Evolutionary conservation across 2,797 vertebrate genomes (phyloP).

Genomic region (Chelmon rostratus): DNA sequence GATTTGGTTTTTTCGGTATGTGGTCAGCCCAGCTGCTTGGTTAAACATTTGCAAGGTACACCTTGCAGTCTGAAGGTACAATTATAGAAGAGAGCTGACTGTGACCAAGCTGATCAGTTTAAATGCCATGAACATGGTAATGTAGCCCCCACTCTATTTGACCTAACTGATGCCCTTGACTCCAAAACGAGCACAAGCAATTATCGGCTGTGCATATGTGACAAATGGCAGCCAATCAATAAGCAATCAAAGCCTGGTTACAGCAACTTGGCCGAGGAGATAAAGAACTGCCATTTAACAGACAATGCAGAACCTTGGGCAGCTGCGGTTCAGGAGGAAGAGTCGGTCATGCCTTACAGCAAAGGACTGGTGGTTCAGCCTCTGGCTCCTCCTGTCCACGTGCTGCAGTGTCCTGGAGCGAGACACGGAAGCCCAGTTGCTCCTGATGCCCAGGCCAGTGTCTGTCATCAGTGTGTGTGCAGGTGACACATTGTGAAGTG

Average conservation of each 20-base stretch:
- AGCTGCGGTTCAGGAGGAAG: neutral
- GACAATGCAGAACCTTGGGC: neutral
- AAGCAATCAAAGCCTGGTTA: constrained; percentile 30
- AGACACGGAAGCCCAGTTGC: neutral
- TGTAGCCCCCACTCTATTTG: neutral
- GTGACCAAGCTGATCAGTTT: constrained; percentile 18
- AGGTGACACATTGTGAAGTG: neutral
- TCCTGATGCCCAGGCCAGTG: neutral
- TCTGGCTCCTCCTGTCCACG: neutral
- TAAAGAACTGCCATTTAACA: constrained; percentile 1
- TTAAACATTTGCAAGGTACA: constrained; percentile 10
- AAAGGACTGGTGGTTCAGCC: neutral
- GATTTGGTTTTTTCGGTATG: constrained; percentile 3
- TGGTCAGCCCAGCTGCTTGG: neutral
- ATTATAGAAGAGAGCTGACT: neutral
- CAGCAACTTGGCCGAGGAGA: neutral
- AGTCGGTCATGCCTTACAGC: neutral
- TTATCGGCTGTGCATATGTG: constrained; percentile 29
- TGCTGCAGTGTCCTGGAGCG: neutral
- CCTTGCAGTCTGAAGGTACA: constrained; percentile 2
- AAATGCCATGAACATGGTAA: neutral
- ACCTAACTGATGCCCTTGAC: constrained; percentile 39
- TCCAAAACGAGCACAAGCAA: constrained; percentile 16
- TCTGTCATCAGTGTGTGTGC: no score
- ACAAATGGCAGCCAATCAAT: constrained; percentile 53